These are phyloP conservation scores for Promerops cafer DNA, from an alignment of 2,113 vertebrate genomes.

Conservation along the genomic window DNA sequence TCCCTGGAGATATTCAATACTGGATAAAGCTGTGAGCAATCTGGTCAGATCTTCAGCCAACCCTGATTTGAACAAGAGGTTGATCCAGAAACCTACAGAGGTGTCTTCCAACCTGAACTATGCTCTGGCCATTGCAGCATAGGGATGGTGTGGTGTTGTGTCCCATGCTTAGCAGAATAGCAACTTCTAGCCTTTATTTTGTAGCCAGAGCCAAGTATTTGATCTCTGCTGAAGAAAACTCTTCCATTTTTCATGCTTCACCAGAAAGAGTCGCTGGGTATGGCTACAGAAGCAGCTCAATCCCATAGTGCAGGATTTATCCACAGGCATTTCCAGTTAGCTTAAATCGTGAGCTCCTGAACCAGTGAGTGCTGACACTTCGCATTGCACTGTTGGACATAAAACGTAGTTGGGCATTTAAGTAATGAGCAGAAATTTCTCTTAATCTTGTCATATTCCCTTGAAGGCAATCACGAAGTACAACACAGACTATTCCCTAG, in stretches of 20 bases:
- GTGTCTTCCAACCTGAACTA: neutral
- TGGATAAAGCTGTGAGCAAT: neutral
- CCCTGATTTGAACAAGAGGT: neutral
- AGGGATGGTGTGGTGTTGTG: neutral
- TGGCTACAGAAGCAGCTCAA: neutral
- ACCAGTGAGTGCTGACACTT: neutral
- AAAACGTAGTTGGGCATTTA: neutral
- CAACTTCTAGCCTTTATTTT: neutral
- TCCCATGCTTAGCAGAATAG: neutral
- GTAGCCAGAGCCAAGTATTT: neutral
- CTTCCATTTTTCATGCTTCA: neutral
- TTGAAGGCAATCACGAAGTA: neutral
- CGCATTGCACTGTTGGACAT: accelerated
- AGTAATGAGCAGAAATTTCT: neutral
- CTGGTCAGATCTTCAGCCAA: neutral
- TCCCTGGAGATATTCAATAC: neutral
- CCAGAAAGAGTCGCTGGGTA: neutral
- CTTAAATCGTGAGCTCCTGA: neutral
- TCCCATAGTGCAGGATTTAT: neutral
- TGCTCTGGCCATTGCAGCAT: neutral
- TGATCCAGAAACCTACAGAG: neutral
- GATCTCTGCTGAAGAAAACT: neutral
- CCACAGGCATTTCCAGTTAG: neutral
- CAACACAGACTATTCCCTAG: neutral
- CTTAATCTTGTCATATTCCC: neutral